Conservation (phyloP, 2,888 invertebrate genomes). For the Agriotes lineatus region DNA sequence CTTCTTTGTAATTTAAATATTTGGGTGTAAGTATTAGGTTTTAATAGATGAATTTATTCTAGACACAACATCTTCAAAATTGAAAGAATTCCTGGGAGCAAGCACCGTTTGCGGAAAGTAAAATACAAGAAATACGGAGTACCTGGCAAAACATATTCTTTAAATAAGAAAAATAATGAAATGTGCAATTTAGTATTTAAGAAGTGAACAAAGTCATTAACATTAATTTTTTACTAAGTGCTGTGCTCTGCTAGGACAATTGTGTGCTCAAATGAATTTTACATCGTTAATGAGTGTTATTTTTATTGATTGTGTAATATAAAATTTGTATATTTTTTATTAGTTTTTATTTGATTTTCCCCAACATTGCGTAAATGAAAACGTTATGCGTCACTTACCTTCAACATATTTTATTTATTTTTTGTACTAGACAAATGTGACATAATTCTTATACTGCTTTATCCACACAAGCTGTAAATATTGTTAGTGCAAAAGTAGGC, state of each 20-base stretch:
- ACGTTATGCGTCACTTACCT: too few species aligned
- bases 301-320: constrained; percentile 1
- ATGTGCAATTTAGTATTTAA: constrained; percentile 70
- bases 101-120: constrained; percentile 72
- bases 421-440: too few species aligned
- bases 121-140: constrained; percentile 69
- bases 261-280: constrained; percentile 26
- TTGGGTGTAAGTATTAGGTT: too few species aligned
- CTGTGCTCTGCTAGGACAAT: constrained; percentile 7
- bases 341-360: too few species aligned
- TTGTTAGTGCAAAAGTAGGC: too few species aligned
- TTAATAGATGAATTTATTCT: too few species aligned
- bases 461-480: too few species aligned
- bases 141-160: constrained; percentile 79
- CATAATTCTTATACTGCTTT: too few species aligned
- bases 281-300: constrained; percentile 10
- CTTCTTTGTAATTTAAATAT: too few species aligned
- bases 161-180: constrained; percentile 84
- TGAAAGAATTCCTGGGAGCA: constrained; percentile 75
- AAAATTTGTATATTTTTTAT: constrained; percentile 28
- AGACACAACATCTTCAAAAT: constrained; percentile 76
- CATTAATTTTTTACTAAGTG: constrained; percentile 7
- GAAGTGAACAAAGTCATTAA: constrained; percentile 45
- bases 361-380: too few species aligned
- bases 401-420: too few species aligned